Conservation (phyloP, 1,140 invertebrate genomes). For the Drosophila yakuba region DNA sequence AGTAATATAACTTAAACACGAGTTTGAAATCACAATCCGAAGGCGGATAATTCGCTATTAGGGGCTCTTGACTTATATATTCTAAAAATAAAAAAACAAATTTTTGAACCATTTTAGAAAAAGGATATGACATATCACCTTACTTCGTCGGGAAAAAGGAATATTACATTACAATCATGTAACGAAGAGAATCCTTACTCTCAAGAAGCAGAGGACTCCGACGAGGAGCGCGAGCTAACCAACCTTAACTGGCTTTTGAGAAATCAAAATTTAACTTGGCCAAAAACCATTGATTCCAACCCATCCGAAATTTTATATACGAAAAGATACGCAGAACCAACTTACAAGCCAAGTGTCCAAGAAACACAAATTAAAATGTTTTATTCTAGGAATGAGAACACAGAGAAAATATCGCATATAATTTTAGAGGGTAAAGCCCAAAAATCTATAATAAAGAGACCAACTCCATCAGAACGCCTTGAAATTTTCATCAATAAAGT, state of each 20-base stretch:
- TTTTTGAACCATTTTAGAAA: not conserved
- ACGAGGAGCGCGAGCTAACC: slow-evolving; percentile 73
- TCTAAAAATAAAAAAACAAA: too few relatives aligned
- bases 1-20: too few relatives aligned
- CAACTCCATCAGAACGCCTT: slow-evolving; percentile 65
- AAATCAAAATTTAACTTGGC: slow-evolving; percentile 73
- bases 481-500: slow-evolving; percentile 76
- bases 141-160: not conserved
- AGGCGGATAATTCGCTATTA: too few relatives aligned
- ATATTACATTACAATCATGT: not conserved
- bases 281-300: slow-evolving; percentile 46
- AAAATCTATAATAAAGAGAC: slow-evolving; percentile 33
- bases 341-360: not conserved
- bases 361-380: not conserved
- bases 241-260: slow-evolving; percentile 77
- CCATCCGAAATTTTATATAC: slow-evolving; percentile 19
- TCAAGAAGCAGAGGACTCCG: slow-evolving; percentile 30
- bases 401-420: slow-evolving; percentile 9
- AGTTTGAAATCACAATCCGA: too few relatives aligned
- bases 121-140: not conserved
- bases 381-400: not conserved
- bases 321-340: not conserved
- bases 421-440: slow-evolving; percentile 4
- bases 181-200: not conserved
- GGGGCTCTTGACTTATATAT: too few relatives aligned